Percentiles rank a stretch among this genome's conserved stretches.
phyloP scores from a whole-genome alignment of 2,797 vertebrate species.

The Eulemur albifrons region DNA sequence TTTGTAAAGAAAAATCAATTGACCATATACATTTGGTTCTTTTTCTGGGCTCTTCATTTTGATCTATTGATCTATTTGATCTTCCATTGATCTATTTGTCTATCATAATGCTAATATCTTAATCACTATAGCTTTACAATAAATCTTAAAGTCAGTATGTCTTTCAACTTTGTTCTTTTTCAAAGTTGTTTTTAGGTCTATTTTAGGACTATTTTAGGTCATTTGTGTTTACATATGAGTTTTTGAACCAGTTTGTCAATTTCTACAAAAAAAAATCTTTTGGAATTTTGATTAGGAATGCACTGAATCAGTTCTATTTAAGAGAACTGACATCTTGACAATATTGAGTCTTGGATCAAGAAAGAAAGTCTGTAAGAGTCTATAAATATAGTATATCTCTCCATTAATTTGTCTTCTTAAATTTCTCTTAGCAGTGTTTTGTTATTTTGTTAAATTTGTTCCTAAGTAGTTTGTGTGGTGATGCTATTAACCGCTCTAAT shows the following conservation, averaged over 20 bases:
- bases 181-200: background rate
- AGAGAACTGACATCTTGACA: background rate
- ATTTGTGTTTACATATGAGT: background rate
- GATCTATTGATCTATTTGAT: background rate
- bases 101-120: background rate
- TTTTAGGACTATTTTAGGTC: background rate
- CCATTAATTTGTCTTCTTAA: background rate
- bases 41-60: background rate
- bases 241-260: conserved; percentile 10
- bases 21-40: background rate
- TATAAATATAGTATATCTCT: background rate
- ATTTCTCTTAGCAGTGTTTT: background rate
- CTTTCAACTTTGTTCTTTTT: background rate
- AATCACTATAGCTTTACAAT: background rate
- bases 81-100: background rate
- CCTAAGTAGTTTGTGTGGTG: background rate
- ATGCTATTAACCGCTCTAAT: background rate
- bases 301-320: background rate
- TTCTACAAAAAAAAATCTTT: background rate
- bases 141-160: background rate
- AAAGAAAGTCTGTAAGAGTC: background rate
- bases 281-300: background rate
- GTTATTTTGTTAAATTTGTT: background rate
- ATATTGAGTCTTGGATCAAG: background rate
- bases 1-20: background rate